Conservation (phyloP, 2,113 vertebrate species). For the Bufo bufo region DNA sequence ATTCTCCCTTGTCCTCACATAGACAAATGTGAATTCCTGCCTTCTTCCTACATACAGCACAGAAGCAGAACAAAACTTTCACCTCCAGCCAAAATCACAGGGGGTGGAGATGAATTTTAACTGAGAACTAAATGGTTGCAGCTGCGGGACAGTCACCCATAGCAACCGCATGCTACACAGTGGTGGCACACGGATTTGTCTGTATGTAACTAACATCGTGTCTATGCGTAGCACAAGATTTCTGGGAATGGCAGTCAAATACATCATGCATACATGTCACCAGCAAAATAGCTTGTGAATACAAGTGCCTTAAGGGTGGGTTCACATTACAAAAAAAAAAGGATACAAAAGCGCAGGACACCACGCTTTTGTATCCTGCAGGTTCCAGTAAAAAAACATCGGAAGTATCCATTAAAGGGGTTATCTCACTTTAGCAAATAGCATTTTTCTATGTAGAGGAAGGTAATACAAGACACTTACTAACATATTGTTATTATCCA, state of each 20-base stretch:
- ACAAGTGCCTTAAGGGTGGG: too few species aligned
- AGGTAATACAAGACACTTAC: too few species aligned
- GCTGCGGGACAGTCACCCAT: conserved; percentile 56
- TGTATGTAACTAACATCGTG: background rate
- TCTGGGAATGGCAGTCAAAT: background rate
- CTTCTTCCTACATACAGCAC: background rate
- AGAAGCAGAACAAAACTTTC: conserved; percentile 2
- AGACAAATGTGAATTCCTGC: background rate
- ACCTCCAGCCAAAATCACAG: background rate
- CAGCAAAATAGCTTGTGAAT: too few species aligned
- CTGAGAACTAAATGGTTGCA: conserved; percentile 54
- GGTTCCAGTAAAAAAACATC: too few species aligned
- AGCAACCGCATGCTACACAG: conserved; percentile 50
- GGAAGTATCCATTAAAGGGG: too few species aligned
- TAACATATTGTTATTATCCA: too few species aligned
- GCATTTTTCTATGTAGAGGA: too few species aligned
- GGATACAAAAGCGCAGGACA: too few species aligned
- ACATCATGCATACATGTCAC: background rate
- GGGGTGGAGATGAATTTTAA: background rate
- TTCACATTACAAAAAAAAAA: too few species aligned
- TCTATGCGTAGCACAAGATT: background rate
- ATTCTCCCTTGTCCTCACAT: background rate
- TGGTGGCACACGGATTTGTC: background rate
- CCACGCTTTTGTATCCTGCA: too few species aligned
- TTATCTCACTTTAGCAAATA: too few species aligned